Evolutionary conservation across 2,113 vertebrate genomes (phyloP).

Genomic region (Coptodon bakossiorum): DNA sequence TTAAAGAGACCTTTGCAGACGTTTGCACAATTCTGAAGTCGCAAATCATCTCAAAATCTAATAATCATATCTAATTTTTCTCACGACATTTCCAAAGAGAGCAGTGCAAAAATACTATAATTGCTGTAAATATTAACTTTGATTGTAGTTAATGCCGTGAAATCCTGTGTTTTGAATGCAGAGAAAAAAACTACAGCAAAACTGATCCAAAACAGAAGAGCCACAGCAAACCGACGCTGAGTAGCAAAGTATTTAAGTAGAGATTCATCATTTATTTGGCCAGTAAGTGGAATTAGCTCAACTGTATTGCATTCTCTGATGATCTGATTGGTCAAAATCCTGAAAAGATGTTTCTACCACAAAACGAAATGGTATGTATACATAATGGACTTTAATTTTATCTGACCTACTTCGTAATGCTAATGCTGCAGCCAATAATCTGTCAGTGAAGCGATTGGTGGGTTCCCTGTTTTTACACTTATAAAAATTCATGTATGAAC

Average conservation of each 20-base stretch:
- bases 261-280: background rate
- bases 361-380: background rate
- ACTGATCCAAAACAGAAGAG: background rate
- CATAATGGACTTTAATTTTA: background rate
- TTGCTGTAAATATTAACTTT: background rate
- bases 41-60: background rate
- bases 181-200: background rate
- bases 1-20: background rate
- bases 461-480: background rate
- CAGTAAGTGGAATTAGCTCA: background rate
- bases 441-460: background rate
- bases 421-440: background rate
- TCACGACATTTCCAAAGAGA: background rate
- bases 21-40: background rate
- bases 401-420: background rate
- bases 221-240: background rate
- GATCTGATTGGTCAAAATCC: background rate
- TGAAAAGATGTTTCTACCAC: background rate
- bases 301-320: background rate
- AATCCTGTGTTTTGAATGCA: background rate
- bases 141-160: background rate
- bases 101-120: background rate
- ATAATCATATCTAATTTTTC: background rate
- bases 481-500: background rate
- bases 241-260: background rate